Conservation (phyloP, 2,113 vertebrate genomes). For the Spilogale gracilis region DNA sequence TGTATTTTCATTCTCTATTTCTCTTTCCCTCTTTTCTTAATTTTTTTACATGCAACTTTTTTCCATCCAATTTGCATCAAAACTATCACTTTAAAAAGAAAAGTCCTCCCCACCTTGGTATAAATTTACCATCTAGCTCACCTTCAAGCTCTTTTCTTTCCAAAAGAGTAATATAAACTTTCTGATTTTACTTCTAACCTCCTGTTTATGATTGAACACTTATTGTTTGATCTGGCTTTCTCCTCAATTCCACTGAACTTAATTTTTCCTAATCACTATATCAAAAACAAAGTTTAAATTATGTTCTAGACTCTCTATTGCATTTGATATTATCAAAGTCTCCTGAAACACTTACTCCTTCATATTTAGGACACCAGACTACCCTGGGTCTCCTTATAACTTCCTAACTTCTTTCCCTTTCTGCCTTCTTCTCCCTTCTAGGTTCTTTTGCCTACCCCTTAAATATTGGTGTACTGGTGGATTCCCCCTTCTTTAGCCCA, state of each 20-base stretch:
- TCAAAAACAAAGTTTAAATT: background rate
- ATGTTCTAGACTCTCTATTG: background rate
- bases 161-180: background rate
- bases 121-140: background rate
- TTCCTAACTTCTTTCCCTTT: background rate
- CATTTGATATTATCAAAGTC: background rate
- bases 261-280: background rate
- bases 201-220: background rate
- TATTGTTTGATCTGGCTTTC: background rate
- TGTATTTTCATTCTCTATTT: background rate
- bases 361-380: background rate
- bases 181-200: background rate
- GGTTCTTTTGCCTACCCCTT: background rate
- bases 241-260: background rate
- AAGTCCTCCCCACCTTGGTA: background rate
- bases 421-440: too few species aligned
- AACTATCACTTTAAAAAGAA: background rate
- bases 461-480: background rate
- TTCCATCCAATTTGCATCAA: background rate
- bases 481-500: background rate
- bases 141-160: background rate
- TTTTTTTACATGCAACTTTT: background rate
- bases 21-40: background rate
- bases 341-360: background rate
- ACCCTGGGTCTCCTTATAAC: background rate